Base-by-base conservation (phyloP, 2,113 vertebrate species). In the Tragelaphus imberbis region DNA sequence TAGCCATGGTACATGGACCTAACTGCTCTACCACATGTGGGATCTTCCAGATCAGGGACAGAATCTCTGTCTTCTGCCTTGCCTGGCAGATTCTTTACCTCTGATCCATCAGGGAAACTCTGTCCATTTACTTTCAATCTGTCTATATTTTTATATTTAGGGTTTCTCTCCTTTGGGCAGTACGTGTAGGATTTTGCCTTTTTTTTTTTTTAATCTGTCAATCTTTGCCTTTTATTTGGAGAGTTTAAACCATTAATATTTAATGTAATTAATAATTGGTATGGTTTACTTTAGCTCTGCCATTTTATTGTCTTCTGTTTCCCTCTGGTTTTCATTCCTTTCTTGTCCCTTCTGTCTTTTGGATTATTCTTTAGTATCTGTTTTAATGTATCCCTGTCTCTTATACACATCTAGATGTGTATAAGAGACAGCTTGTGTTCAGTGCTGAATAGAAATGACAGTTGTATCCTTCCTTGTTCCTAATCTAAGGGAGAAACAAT, bases 141-240 rank as follows among this genome's bases (percentile, higher is more conserved):
- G 0, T 58, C 11, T 86, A 1, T 80, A 30, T 77, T 90, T 88
- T 90, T 89, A 75, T 61, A 58, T 89, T 88, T 91, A 55, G n/a
- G 87, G 4, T 90, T 95, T 71, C 44, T 80, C 8, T 71, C 1
- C 15, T 88, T n/a, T 91, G 47, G 19, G 30, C 3, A 90, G 28
- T 77, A 89, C 30, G 12, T 68, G 4, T 88, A 68, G n/a, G 30
- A 79, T 61, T 61, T 91, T 87, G 12, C 49, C 12, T 51, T 17
- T n/a, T 21, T 63, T 36, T 47, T 55, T 79, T 59, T 6, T 17
- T 5, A 81, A 12, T 59, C 36, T 84, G 17, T 75, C 68, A 86
- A 11, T 92, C 61, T 90, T 95, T 95, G 40, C 40, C 51, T 90
- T 94, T 96, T 86, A 81, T 55, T 92, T 92, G 61, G 28, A 82